Base-by-base conservation (phyloP, 1,140 invertebrate genomes). In the Penaeus japonicus region DNA sequence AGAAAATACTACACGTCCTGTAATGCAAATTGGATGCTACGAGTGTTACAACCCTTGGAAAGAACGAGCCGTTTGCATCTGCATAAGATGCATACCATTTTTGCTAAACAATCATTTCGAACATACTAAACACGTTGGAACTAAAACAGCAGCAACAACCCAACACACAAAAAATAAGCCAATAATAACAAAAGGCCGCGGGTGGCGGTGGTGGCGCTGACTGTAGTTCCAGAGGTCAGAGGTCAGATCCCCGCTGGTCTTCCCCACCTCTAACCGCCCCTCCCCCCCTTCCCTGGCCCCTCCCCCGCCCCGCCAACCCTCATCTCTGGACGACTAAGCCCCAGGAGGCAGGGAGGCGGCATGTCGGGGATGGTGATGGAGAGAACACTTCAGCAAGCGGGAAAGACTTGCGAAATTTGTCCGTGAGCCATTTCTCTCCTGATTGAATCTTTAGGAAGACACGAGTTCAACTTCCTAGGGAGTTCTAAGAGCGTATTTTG, bases 221-320 rank as follows among this genome's bases (percentile, higher is more conserved):
- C 75, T 79, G 84, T 59, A 62, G 78, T 77, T 32, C 70, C 35
- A 62, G 75, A 86, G 84, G 75, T 80, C 75, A 86, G 27, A 86
- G 84, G 84, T 86, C n/a, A 39, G 62, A 65, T 86, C 84, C 84
- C 84, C 84, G 75, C 84, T 86, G 75, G 84, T 47, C 84, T 62
- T 79, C 35, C 35, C 70, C 70, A 73, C 57, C 27, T 57, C 84
- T 65, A 32, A n/a, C 79, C 10, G 24, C 55, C 53, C 79, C 57
- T 24, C 39, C 20, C 30, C 79, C 57, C 83, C 65, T 39, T 18
- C 80, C 32, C 77, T 22, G 24, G 18, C 35, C 39, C 24, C 80
- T 30, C 35, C 55, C 30, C 10, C 80, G 30, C 62, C 55, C 59
- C 47, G 27, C 57, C 35, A 27, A 27, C 54, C 55, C 27, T 47